These are phyloP conservation scores for Euplexia lucipara DNA, from an alignment of 2,888 invertebrate species.

Conservation along the genomic window DNA sequence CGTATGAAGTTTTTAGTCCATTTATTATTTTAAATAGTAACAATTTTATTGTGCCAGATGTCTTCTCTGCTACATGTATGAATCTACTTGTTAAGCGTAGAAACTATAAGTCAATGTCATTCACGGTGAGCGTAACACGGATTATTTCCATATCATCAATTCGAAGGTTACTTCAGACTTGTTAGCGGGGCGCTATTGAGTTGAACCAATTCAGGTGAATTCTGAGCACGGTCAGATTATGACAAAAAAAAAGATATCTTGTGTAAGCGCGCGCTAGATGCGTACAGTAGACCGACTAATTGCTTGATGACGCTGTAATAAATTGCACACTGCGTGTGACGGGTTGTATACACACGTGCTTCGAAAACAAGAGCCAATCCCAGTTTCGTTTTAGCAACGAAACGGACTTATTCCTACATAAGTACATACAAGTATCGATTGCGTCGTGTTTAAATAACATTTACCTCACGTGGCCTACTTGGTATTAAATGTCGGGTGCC, in stretches of 20 bases:
- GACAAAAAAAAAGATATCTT: not conserved
- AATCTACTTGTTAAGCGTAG: constrained; percentile 13
- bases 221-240: not conserved
- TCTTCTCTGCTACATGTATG: not conserved
- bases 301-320: not conserved
- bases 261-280: not conserved
- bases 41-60: not conserved
- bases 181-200: not conserved
- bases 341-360: not conserved
- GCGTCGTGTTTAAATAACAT: not conserved
- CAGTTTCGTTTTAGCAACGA: not conserved
- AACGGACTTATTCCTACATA: not conserved
- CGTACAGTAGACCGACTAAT: not conserved
- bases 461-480: not conserved
- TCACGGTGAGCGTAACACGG: constrained; percentile 12
- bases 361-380: too few species aligned
- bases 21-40: constrained; percentile 2
- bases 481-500: not conserved
- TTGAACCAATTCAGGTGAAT: not conserved
- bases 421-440: not conserved
- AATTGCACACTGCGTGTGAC: not conserved
- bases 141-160: constrained; percentile 28
- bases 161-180: constrained; percentile 13
- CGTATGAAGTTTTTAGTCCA: not conserved
- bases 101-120: constrained; percentile 11